Percentiles rank a stretch among this genome's conserved stretches.
phyloP scores from a whole-genome alignment of 2,113 vertebrate species.

The Deroptyus accipitrinus region DNA sequence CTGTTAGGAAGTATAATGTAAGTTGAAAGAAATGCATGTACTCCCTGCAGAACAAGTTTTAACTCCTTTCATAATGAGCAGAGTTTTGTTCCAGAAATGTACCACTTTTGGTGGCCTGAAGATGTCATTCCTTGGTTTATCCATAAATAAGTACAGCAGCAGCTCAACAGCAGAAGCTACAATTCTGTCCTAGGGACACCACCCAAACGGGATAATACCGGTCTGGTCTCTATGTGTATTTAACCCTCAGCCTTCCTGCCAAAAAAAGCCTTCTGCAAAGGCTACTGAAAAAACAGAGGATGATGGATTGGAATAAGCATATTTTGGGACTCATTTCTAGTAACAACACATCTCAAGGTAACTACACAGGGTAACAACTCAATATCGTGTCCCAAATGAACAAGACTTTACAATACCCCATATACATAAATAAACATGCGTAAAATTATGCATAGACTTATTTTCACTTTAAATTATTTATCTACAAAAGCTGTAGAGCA shows the following conservation, averaged over 20 bases:
- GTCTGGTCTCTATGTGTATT: not conserved
- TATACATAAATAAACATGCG: not conserved
- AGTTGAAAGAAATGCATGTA: not conserved
- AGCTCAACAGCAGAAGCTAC: not conserved
- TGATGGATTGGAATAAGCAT: not conserved
- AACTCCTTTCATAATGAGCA: not conserved
- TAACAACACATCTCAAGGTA: not conserved
- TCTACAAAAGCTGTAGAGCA: not conserved
- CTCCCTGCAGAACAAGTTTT: not conserved
- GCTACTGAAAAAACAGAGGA: not conserved
- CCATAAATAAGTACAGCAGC: not conserved
- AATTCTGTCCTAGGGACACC: not conserved
- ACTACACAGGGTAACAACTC: not conserved
- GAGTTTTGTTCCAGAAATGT: not conserved
- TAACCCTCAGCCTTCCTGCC: not conserved
- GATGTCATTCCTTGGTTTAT: not conserved
- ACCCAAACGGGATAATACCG: not conserved
- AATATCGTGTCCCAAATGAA: not conserved
- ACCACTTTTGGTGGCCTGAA: not conserved
- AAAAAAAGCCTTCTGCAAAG: not conserved
- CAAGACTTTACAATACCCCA: not conserved
- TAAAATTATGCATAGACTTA: not conserved
- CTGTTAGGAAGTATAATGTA: not conserved
- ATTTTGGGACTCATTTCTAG: not conserved
- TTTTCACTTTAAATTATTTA: slow-evolving; percentile 11